Conservation (phyloP, 2,888 invertebrate species). For the Flexamia atlantica region DNA sequence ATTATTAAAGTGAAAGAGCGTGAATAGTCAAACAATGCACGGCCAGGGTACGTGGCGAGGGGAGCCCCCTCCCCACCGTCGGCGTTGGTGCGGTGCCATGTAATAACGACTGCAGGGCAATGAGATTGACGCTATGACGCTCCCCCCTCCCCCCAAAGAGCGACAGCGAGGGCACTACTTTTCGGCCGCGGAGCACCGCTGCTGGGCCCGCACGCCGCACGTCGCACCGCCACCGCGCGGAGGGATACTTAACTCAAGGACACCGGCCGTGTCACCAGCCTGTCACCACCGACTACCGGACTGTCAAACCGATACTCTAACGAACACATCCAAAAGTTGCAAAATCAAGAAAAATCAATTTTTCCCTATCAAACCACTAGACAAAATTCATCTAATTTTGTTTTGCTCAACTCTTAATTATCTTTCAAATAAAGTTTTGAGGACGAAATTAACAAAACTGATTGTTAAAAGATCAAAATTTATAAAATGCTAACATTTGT, state of each 20-base stretch:
- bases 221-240: conserved; percentile 5
- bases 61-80: neutral
- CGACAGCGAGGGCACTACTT: conserved; percentile 32
- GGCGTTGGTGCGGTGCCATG: conserved; percentile 41
- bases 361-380: no score
- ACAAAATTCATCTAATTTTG: no score
- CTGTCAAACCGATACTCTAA: neutral
- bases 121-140: conserved; percentile 33
- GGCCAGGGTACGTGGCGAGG: neutral
- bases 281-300: conserved; percentile 10
- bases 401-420: no score
- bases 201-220: neutral
- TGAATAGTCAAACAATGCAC: conserved; percentile 25
- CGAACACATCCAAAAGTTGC: no score
- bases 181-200: conserved; percentile 25
- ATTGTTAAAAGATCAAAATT: no score
- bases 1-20: neutral
- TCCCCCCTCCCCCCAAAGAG: neutral
- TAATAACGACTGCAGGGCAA: conserved; percentile 43
- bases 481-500: no score
- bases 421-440: no score
- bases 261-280: conserved; percentile 34
- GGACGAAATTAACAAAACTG: no score
- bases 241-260: no score
- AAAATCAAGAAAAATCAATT: no score